A percentile compares a stretch with the other conserved stretches of the same genome.
phyloP scores from a whole-genome alignment of 2,113 vertebrate genomes.

The Cryptotis parvus region DNA sequence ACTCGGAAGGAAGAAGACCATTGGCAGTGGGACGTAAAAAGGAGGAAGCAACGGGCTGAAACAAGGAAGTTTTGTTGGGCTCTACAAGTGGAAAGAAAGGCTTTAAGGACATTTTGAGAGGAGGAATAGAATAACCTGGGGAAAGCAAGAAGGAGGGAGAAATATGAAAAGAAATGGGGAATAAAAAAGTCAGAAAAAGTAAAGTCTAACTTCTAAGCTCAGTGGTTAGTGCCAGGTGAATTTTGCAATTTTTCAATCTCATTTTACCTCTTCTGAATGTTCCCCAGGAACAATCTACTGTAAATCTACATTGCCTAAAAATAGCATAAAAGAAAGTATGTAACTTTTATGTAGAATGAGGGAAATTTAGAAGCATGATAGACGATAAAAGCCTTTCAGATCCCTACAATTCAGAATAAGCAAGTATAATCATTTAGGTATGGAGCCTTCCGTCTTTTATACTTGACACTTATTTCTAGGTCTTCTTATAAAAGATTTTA shows the following conservation, averaged over 20 bases:
- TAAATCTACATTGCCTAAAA: not conserved
- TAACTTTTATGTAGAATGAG: not conserved
- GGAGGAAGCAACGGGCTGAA: not conserved
- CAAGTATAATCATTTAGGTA: not conserved
- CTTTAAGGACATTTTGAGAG: not conserved
- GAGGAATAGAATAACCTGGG: not conserved
- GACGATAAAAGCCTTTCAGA: not conserved
- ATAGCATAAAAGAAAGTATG: not conserved
- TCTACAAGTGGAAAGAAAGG: not conserved
- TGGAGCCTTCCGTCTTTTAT: not conserved
- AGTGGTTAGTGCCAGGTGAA: not conserved
- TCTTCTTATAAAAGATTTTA: conserved; percentile 20
- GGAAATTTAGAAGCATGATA: conserved; percentile 17
- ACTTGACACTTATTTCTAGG: not conserved
- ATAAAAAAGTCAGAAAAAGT: not conserved
- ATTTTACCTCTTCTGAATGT: not conserved
- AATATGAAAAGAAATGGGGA: not conserved
- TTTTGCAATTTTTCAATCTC: not conserved
- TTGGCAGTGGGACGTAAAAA: not conserved
- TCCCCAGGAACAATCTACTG: not conserved
- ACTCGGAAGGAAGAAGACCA: not conserved
- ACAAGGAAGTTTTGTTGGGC: conserved; percentile 26
- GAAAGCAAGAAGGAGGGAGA: not conserved
- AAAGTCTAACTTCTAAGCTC: not conserved
- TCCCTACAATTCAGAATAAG: not conserved